These are phyloP conservation scores for Rousettus madagascariensis DNA, from an alignment of 2,797 vertebrate species.

Conservation along the genomic window DNA sequence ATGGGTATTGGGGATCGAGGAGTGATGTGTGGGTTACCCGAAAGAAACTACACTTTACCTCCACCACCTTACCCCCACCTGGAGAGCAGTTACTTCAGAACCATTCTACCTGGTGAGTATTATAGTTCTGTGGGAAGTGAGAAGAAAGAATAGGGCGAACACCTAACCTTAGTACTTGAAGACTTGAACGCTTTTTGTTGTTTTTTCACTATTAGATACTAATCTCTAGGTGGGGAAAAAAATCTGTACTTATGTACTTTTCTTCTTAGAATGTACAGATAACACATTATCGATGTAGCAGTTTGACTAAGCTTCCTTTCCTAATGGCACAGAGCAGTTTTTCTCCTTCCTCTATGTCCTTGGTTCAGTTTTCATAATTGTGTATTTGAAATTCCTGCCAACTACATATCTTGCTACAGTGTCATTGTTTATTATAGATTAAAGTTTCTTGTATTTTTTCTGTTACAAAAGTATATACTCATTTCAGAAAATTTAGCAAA, in stretches of 20 bases:
- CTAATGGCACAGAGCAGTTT: not conserved
- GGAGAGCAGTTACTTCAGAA: constrained; percentile 98
- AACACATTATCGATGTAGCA: not conserved
- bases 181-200: not conserved
- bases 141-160: not conserved
- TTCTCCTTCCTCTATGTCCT: not conserved
- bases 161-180: not conserved
- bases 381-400: not conserved
- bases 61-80: constrained; percentile 98
- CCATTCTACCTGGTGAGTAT: constrained; percentile 95
- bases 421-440: not conserved
- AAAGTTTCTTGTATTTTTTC: not conserved
- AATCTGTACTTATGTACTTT: not conserved
- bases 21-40: constrained; percentile 97
- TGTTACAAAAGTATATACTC: not conserved
- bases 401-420: not conserved
- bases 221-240: not conserved
- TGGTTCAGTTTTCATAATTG: not conserved
- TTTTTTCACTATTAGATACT: not conserved
- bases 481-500: constrained; percentile 25
- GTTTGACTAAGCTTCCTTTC: not conserved
- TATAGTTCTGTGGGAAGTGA: not conserved
- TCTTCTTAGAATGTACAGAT: not conserved
- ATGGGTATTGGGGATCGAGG: constrained; percentile 98
- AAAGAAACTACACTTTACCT: constrained; percentile 97